Base-by-base conservation (phyloP, 37 sponge, comb jelly and placozoan genomes). In the Crambe crambe region DNA sequence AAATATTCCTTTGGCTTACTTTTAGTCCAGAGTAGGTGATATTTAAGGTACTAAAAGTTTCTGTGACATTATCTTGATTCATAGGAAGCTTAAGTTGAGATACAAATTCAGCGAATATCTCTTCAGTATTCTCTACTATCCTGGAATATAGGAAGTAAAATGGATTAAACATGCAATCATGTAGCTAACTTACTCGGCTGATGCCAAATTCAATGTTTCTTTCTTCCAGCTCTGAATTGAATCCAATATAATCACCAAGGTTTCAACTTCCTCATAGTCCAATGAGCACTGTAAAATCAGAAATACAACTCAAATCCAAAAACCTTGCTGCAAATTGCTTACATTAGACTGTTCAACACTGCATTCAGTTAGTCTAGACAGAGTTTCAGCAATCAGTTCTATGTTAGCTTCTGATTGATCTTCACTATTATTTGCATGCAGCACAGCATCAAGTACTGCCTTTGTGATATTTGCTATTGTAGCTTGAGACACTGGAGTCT, bases 1-100 rank as follows among this genome's bases (percentile, higher is more conserved):
- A 47, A 6, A 47, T 47, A 47, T 47, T 47, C 12, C 12, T 15
- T 6, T 47, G 6, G 51, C 51, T 62, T 30, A 62, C 63, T 29
- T 62, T 62, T n/a, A 62, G n/a, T 29, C 63, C 63, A 30, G 31
- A 22, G 63, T 30, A 62, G n/a, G 63, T 62, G 63, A 62, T 62
- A 18, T 6, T 62, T 22, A 20, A 8, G 15, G 63, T 30, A 8
- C 5, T 21, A 61, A 61, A 23, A 23, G 25, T 29, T 8, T 29
- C n/a, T 20, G 29, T 61, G 6, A 29, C 29, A 61, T 61, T 61
- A 21, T 29, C 6, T 61, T 61, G 4, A 61, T 27, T 21, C 25
- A 20, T 9, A 61, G 63, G 30, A 9, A 61, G 6, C 15, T 29
- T 20, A 61, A 61, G 63, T 8, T 61, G 25, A 29, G 25, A 23